Evolutionary conservation across 2,888 invertebrate species (phyloP).

Genomic region (Drosophila crucigera): DNA sequence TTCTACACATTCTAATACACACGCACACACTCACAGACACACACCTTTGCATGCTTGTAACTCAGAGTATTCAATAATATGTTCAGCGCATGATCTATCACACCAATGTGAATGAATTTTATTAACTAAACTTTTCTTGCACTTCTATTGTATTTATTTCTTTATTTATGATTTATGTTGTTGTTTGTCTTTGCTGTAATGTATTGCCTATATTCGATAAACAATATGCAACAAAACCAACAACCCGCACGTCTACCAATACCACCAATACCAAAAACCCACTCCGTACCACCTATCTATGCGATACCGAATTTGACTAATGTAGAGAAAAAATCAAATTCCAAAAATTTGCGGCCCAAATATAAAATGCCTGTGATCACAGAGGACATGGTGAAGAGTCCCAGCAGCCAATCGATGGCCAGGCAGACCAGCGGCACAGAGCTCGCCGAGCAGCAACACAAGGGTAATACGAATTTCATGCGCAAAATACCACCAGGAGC

Average conservation of each 20-base stretch:
- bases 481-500: conserved; percentile 98
- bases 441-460: conserved; percentile 87
- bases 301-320: conserved; percentile 57
- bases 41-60: conserved; percentile 37
- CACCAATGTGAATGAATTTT: conserved; percentile 29
- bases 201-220: conserved; percentile 52
- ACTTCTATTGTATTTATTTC: conserved; percentile 52
- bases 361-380: conserved; percentile 81
- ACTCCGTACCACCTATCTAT: conserved; percentile 24
- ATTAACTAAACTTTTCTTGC: conserved; percentile 45
- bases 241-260: conserved; percentile 52
- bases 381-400: conserved; percentile 91
- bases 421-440: conserved; percentile 90
- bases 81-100: conserved; percentile 31
- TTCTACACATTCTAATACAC: conserved; percentile 1
- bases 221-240: conserved; percentile 35
- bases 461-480: conserved; percentile 96
- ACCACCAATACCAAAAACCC: conserved; percentile 26
- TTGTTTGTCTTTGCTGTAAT: conserved; percentile 64
- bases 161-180: conserved; percentile 50
- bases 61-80: conserved; percentile 3
- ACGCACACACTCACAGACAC: conserved; percentile 9
- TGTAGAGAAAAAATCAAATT: conserved; percentile 81
- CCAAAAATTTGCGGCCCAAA: conserved; percentile 69
- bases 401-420: conserved; percentile 92